These are phyloP conservation scores for Pangasius macronema DNA, from an alignment of 2,797 vertebrate species.

Conservation along the genomic window DNA sequence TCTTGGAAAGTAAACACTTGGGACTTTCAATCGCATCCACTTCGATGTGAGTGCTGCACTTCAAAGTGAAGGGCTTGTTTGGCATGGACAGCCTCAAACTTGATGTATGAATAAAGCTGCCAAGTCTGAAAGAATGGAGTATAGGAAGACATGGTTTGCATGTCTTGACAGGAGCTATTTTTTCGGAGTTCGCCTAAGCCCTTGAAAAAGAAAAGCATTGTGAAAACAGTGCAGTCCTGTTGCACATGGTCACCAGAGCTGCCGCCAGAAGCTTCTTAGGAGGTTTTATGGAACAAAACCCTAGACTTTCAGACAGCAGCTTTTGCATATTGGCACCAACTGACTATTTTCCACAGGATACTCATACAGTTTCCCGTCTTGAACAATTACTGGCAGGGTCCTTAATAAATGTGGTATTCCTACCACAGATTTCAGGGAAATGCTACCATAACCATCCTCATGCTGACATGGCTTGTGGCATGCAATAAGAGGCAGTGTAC, in stretches of 20 bases:
- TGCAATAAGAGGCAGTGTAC: constrained; percentile 48
- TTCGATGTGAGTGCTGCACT: constrained; percentile 52
- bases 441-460: constrained; percentile 41
- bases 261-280: constrained; percentile 54
- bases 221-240: constrained; percentile 56
- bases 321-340: constrained; percentile 54
- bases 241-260: constrained; percentile 55
- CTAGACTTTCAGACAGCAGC: constrained; percentile 54
- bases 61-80: constrained; percentile 54
- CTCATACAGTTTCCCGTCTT: constrained; percentile 42
- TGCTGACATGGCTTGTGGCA: constrained; percentile 18
- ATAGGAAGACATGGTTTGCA: constrained; percentile 57
- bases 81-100: constrained; percentile 45
- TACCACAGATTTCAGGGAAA: constrained; percentile 52
- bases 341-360: constrained; percentile 63
- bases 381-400: constrained; percentile 52
- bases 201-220: constrained; percentile 57
- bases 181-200: constrained; percentile 55
- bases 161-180: constrained; percentile 57
- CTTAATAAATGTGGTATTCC: constrained; percentile 49
- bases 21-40: constrained; percentile 53
- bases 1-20: constrained; percentile 55
- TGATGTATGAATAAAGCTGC: constrained; percentile 52
- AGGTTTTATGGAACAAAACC: constrained; percentile 58
- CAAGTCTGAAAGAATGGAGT: constrained; percentile 59